Percentiles rank a stretch among this genome's conserved stretches.
Evolutionary conservation across 1,140 invertebrate species (phyloP).

Genomic region (roundworm (Caenorhabditis elegans)): DNA sequence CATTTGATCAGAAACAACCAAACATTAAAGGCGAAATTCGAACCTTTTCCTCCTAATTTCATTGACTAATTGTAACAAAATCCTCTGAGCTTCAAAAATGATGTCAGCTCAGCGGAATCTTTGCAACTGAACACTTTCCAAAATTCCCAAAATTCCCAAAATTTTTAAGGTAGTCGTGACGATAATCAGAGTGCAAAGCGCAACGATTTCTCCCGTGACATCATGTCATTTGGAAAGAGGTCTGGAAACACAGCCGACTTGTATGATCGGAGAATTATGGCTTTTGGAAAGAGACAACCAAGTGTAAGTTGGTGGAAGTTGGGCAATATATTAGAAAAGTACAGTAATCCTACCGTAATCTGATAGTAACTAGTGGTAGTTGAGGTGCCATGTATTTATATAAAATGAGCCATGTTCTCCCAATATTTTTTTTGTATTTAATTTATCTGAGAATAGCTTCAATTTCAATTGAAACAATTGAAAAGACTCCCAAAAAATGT

Average conservation of each 20-base stretch:
- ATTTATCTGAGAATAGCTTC: too few relatives aligned
- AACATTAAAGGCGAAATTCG: neutral
- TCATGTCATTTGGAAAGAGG: slow-evolving; percentile 36
- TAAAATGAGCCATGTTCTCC: too few relatives aligned
- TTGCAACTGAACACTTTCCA: too few relatives aligned
- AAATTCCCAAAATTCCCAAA: too few relatives aligned
- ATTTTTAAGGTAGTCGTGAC: neutral
- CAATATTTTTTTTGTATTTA: too few relatives aligned
- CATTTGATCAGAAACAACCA: neutral
- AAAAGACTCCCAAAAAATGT: too few relatives aligned
- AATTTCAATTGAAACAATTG: too few relatives aligned
- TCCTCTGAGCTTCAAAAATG: neutral
- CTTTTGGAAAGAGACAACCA: neutral
- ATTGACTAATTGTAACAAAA: slow-evolving; percentile 4
- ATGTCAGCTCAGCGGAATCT: too few relatives aligned
- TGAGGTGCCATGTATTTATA: too few relatives aligned
- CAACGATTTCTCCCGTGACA: slow-evolving; percentile 24
- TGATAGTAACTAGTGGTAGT: too few relatives aligned
- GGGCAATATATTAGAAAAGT: too few relatives aligned
- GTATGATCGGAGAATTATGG: neutral
- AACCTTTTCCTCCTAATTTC: neutral
- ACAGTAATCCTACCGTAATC: too few relatives aligned
- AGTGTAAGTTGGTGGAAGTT: neutral
- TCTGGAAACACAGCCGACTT: neutral
- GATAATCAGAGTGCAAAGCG: neutral